A percentile compares a stretch with the other conserved stretches of the same genome.
Evolutionary conservation across 2,113 vertebrate genomes (phyloP).

Genomic region (Scortum barcoo): DNA sequence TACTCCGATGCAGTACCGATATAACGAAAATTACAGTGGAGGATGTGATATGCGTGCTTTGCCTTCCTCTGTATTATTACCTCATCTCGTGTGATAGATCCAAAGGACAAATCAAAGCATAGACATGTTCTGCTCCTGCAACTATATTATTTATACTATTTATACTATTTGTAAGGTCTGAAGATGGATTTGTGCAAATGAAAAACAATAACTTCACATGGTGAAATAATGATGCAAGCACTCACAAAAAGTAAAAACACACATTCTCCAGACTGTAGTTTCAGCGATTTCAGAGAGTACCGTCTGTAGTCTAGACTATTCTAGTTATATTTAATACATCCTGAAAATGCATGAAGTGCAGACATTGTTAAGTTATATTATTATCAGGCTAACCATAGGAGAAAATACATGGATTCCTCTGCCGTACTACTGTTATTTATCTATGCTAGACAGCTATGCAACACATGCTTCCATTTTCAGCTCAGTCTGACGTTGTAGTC

Average conservation of each 20-base stretch:
- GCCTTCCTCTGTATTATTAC: constrained; percentile 15
- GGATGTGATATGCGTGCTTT: neutral
- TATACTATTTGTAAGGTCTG: constrained; percentile 6
- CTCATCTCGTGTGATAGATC: neutral
- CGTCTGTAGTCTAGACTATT: constrained; percentile 30
- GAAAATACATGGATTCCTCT: constrained; percentile 27
- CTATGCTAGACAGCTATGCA: constrained; percentile 15
- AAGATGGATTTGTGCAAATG: constrained; percentile 16
- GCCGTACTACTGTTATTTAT: constrained; percentile 7
- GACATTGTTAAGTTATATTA: constrained; percentile 48
- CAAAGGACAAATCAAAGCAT: constrained; percentile 6
- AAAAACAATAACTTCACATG: neutral
- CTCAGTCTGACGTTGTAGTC: constrained; percentile 43
- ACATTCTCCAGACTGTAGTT: constrained; percentile 19
- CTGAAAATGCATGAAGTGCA: constrained; percentile 47
- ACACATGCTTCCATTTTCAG: constrained; percentile 54
- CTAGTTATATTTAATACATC: constrained; percentile 46
- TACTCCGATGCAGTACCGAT: neutral
- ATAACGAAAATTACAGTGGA: neutral
- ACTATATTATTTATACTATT: constrained; percentile 19
- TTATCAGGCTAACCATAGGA: constrained; percentile 33
- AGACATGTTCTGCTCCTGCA: neutral
- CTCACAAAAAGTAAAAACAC: constrained; percentile 4
- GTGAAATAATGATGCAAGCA: constrained; percentile 17
- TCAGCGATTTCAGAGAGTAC: constrained; percentile 15